These are phyloP conservation scores for Merluccius polli DNA, from an alignment of 2,797 vertebrate species.

Conservation along the genomic window DNA sequence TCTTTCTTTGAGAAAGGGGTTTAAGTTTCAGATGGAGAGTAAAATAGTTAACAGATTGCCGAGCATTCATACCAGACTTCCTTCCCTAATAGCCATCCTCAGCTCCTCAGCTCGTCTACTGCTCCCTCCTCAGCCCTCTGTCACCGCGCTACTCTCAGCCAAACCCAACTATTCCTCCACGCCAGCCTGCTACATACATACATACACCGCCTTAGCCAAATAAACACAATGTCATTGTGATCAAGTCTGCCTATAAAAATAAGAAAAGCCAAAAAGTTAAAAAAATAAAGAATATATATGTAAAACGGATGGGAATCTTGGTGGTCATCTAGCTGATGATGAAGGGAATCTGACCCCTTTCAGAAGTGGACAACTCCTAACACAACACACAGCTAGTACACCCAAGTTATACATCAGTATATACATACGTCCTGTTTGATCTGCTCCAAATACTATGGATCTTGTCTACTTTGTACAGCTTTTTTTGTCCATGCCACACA, in stretches of 20 bases:
- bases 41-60: constrained; percentile 72
- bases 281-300: not conserved
- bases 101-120: constrained; percentile 8
- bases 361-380: not conserved
- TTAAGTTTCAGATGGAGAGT: constrained; percentile 66
- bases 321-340: constrained; percentile 42
- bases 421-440: not conserved
- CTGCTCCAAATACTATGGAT: not conserved
- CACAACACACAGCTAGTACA: not conserved
- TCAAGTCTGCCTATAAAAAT: not conserved
- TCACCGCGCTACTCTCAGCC: not conserved
- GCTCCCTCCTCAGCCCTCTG: not conserved
- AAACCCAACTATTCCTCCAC: not conserved
- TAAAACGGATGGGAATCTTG: constrained; percentile 25
- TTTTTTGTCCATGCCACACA: too few relatives aligned
- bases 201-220: not conserved
- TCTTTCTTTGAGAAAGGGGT: constrained; percentile 36
- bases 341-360: not conserved
- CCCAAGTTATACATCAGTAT: not conserved
- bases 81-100: constrained; percentile 7
- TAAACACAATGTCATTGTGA: not conserved
- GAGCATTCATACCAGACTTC: constrained; percentile 30
- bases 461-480: too few relatives aligned
- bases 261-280: not conserved
- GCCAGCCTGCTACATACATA: not conserved